Evolutionary conservation across 2,888 invertebrate genomes (phyloP).

Genomic region (Pandemis heparana): DNA sequence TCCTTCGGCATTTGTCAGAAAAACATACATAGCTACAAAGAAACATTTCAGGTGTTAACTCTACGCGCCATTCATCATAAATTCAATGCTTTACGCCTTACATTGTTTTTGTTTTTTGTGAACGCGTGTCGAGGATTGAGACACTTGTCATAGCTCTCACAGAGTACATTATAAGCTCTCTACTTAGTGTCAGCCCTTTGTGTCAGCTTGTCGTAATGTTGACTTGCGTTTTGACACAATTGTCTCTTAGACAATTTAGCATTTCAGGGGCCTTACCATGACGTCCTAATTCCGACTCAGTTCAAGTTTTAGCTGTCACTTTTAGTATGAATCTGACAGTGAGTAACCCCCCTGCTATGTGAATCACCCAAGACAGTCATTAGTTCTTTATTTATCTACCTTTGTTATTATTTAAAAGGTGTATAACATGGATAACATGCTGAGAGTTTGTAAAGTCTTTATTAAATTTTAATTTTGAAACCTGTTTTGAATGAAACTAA

Average conservation of each 20-base stretch:
- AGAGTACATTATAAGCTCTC: no score
- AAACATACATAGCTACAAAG: neutral
- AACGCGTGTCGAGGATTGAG: neutral
- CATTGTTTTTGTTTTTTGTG: neutral
- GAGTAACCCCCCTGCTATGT: no score
- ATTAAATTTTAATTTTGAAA: neutral
- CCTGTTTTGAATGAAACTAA: neutral
- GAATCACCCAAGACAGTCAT: no score
- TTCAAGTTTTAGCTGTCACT: no score
- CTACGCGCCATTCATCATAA: neutral
- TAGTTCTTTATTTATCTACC: no score
- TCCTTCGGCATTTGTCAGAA: neutral
- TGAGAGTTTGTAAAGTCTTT: neutral
- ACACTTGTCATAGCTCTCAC: neutral
- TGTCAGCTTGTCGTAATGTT: neutral
- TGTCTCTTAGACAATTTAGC: neutral
- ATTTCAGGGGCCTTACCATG: no score
- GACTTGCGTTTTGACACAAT: neutral
- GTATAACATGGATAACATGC: no score
- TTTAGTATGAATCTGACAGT: no score
- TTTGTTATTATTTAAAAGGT: no score
- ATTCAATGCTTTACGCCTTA: neutral
- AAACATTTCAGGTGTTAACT: neutral
- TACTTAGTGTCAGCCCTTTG: constrained; percentile 1
- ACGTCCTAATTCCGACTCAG: no score